These are phyloP conservation scores for Sceloporus tristichus DNA, from an alignment of 2,113 vertebrate genomes.

Conservation along the genomic window DNA sequence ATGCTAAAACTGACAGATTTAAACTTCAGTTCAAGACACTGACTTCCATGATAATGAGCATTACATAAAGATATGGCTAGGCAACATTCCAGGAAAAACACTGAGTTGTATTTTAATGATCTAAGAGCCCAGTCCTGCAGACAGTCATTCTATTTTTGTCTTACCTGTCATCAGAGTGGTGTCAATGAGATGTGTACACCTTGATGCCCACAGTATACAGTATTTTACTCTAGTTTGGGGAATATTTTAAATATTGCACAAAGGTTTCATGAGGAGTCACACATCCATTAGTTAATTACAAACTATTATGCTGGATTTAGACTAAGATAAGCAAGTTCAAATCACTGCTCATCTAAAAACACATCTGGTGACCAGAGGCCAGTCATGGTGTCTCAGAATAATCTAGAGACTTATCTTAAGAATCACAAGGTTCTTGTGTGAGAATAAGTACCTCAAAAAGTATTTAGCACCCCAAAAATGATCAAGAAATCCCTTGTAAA, in stretches of 20 bases:
- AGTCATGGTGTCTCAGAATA: neutral
- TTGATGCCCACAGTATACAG: neutral
- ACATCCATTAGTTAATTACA: neutral
- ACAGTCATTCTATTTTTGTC: conserved; percentile 9
- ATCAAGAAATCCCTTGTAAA: neutral
- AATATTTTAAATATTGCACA: neutral
- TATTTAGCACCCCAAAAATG: neutral
- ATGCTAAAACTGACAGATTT: conserved; percentile 42
- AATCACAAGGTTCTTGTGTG: no score
- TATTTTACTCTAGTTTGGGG: neutral
- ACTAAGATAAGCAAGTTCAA: neutral
- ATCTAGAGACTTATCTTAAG: neutral
- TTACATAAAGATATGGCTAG: conserved; percentile 38
- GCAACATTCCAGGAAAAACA: conserved; percentile 54
- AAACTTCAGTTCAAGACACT: conserved; percentile 46
- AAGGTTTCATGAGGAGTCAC: neutral
- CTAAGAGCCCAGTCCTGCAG: conserved; percentile 45
- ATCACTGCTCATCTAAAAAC: neutral
- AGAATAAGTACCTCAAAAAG: neutral
- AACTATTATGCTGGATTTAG: neutral
- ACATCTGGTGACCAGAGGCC: neutral
- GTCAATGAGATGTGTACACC: conserved; percentile 9
- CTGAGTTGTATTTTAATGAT: conserved; percentile 23
- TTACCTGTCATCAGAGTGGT: neutral
- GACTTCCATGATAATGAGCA: conserved; percentile 43